A percentile compares a stretch with the other conserved stretches of the same genome.
Conservation (phyloP, 2,113 vertebrate genomes). For the Seriola dumerili region DNA sequence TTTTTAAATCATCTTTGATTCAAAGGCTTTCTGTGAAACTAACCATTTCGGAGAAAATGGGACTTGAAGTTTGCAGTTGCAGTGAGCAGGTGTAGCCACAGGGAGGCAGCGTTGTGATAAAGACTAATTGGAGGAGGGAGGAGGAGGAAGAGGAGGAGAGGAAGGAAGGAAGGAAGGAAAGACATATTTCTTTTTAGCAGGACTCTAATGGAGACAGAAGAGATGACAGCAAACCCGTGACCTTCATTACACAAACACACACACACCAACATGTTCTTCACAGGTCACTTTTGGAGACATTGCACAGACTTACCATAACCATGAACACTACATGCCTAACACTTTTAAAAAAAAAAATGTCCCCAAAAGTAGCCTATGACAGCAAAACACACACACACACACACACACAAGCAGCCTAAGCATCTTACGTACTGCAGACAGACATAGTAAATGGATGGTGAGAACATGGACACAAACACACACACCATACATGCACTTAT, state of each 20-base stretch:
- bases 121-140: not conserved
- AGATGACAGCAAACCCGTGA: conserved; percentile 39
- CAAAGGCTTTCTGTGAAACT: no score
- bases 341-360: no score
- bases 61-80: not conserved
- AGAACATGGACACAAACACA: conserved; percentile 1
- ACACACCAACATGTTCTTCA: not conserved
- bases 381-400: not conserved
- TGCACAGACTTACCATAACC: no score
- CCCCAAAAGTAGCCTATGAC: no score
- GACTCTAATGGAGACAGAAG: conserved; percentile 31
- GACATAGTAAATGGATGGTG: not conserved
- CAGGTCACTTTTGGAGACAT: no score
- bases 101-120: conserved; percentile 63
- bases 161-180: not conserved
- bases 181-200: conserved; percentile 18
- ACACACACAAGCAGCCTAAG: not conserved
- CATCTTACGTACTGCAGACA: not conserved
- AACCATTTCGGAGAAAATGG: not conserved
- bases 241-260: conserved; percentile 13
- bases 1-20: no score
- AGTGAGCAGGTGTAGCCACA: conserved; percentile 56
- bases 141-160: not conserved
- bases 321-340: no score
- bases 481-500: conserved; percentile 25